Evolutionary conservation across 2,888 invertebrate species (phyloP).

Genomic region (Fabriciana adippe): DNA sequence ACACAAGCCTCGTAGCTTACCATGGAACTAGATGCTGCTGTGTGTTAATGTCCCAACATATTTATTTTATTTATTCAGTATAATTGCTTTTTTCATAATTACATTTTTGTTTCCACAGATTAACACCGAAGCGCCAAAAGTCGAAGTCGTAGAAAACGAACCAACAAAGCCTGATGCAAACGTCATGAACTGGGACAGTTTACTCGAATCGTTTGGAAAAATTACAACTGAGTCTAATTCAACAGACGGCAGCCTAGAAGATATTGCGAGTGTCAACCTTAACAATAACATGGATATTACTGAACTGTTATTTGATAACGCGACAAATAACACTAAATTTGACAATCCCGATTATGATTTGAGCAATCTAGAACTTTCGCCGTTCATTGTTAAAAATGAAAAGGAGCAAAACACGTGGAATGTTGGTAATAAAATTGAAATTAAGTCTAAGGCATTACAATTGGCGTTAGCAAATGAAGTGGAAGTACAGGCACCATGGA

Average conservation of each 20-base stretch:
- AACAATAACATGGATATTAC: constrained; percentile 66
- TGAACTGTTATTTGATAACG: constrained; percentile 66
- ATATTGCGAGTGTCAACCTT: constrained; percentile 58
- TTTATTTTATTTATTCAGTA: too few relatives aligned
- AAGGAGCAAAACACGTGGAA: constrained; percentile 57
- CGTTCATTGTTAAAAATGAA: constrained; percentile 60
- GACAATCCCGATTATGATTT: constrained; percentile 65
- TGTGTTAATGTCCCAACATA: too few relatives aligned
- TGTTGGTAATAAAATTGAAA: constrained; percentile 57
- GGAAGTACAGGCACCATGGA: constrained; percentile 89
- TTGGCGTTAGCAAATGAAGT: constrained; percentile 88
- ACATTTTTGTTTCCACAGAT: constrained; percentile 44
- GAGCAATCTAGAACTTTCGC: constrained; percentile 57
- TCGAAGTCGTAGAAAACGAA: constrained; percentile 48
- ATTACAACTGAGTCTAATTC: constrained; percentile 75
- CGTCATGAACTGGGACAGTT: constrained; percentile 72
- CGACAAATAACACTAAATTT: constrained; percentile 56
- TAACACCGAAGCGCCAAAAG: constrained; percentile 51
- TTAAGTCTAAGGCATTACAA: constrained; percentile 83
- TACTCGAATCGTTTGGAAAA: constrained; percentile 73
- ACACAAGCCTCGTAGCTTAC: too few relatives aligned
- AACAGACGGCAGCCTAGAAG: constrained; percentile 67
- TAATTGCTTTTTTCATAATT: too few relatives aligned
- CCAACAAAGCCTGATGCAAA: constrained; percentile 51
- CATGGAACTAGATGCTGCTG: too few relatives aligned